These are phyloP conservation scores for Eulemur albifrons DNA, from an alignment of 2,797 vertebrate genomes.

Conservation along the genomic window DNA sequence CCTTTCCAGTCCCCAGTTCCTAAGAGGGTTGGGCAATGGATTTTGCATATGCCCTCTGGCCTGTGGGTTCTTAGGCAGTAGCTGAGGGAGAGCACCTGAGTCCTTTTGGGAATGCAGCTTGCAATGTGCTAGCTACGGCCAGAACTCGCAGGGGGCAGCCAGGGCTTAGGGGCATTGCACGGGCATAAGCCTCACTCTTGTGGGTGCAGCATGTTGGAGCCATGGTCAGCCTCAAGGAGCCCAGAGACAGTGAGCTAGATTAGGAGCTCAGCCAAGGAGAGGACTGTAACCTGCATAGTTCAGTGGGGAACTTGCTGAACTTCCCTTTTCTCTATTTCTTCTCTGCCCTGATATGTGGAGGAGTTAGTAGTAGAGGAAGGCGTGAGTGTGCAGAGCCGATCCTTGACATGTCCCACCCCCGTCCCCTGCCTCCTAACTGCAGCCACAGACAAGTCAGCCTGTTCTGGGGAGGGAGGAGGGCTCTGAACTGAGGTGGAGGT, in stretches of 20 bases:
- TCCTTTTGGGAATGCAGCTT: neutral
- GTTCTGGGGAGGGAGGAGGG: neutral
- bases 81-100: neutral
- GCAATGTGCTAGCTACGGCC: neutral
- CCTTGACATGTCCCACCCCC: neutral
- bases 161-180: fast-evolving
- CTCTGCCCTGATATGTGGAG: too few relatives aligned
- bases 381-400: neutral
- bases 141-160: neutral
- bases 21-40: neutral
- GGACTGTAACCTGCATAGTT: neutral
- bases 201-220: neutral
- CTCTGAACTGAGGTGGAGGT: neutral
- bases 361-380: neutral
- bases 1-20: neutral
- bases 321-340: neutral
- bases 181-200: neutral
- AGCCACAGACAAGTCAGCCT: neutral
- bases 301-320: neutral
- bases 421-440: neutral
- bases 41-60: neutral
- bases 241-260: neutral
- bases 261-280: neutral
- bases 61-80: neutral
- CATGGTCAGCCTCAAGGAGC: neutral